Evolutionary conservation across 2,888 invertebrate genomes (phyloP), one percentile per base, ranked within the genome.

Genomic region (Agriopis marginaria): DNA sequence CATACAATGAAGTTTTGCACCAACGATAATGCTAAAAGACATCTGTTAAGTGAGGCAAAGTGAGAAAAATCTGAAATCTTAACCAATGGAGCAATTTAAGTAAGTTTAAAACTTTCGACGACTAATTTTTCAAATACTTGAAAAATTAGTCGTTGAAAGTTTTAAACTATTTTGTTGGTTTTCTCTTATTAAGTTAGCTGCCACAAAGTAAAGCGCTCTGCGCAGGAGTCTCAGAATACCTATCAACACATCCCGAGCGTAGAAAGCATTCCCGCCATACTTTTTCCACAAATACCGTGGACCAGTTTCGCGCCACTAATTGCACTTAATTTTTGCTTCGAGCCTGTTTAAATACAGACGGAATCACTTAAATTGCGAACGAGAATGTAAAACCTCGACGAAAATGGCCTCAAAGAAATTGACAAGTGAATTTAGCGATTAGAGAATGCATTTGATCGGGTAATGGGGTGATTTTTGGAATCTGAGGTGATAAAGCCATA

Each of bases 261-360:
- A 85, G 87, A 78, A 78, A 83, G 77, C 86, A 85, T 93, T 89
- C 68, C 70, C 71, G n/a, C 44, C 70, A 66, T 66, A 70, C 49
- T 76, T 78, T 92, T 93, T 92, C 90, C 89, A 79, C 82, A 86
- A 87, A 92, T 92, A 86, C 91, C 86, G 79, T 80, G 86, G 84
- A 89, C 88, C 91, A 88, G 89, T 85, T 86, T 86, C 87, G 85
- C 87, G 82, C 87, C 80, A 87, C 89, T 93, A 92, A 92, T 92
- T 92, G 87, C 87, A 86, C 87, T 90, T 92, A 92, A 93, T 93
- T 92, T 88, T 82, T 88, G 77, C 88, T 87, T 86, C 90, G 88
- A 90, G 91, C 89, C 85, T 90, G 86, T 86, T 91, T 92, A 91
- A 92, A 92, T 90, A 89, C 87, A 77, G 77, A 78, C 80, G 71